phyloP scores from a whole-genome alignment of 2,888 invertebrate species.

The Meteorus cinctellus region DNA sequence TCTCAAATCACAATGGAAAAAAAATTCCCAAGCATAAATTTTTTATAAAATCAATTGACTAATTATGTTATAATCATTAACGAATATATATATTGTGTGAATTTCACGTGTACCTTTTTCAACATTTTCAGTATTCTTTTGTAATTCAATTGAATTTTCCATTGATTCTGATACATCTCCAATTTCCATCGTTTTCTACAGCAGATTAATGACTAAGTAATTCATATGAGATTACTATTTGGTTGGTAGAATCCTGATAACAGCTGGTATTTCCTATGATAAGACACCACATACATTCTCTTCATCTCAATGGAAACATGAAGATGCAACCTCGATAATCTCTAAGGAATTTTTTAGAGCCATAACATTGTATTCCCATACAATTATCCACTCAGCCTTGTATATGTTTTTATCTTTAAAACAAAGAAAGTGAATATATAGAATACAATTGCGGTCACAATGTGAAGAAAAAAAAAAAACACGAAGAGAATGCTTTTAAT shows the following conservation, averaged over 20 bases:
- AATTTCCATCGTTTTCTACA: conserved; percentile 9
- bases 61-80: no score
- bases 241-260: neutral
- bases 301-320: neutral
- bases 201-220: neutral
- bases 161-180: neutral
- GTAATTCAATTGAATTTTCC: neutral
- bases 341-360: neutral
- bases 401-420: no score
- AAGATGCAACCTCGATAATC: neutral
- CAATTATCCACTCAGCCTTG: no score
- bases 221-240: neutral
- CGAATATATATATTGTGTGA: neutral
- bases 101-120: neutral
- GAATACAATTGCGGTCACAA: no score
- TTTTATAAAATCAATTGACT: neutral
- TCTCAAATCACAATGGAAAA: neutral
- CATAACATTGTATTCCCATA: neutral
- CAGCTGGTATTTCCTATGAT: neutral
- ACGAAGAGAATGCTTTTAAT: no score
- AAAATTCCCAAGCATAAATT: neutral
- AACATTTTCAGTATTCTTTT: neutral
- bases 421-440: no score
- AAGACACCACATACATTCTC: neutral
- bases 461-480: no score